Conservation (phyloP, 2,113 vertebrate genomes). For the Nannospalax galili region DNA sequence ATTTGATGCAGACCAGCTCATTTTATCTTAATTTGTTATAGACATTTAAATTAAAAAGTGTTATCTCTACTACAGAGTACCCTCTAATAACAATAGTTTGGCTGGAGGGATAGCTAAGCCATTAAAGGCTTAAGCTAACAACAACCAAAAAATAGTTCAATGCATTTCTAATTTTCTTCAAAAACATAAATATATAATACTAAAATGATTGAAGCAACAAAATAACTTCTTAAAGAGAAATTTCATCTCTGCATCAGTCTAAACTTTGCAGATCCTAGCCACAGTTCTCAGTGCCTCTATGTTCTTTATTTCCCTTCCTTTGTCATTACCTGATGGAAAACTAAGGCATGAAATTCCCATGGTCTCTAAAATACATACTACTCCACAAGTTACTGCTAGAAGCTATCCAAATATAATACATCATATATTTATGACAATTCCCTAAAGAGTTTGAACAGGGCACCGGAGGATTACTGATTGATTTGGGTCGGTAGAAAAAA, state of each 20-base stretch:
- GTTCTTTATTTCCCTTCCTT: background rate
- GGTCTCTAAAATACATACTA: background rate
- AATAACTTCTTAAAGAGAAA: background rate
- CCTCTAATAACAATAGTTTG: background rate
- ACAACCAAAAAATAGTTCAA: too few relatives aligned
- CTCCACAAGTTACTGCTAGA: background rate
- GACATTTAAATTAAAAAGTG: background rate
- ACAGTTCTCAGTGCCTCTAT: background rate
- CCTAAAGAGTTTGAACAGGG: background rate
- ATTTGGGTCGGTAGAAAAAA: background rate
- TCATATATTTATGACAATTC: background rate
- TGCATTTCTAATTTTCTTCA: background rate
- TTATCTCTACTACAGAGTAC: background rate
- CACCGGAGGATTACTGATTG: background rate
- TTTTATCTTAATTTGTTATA: background rate
- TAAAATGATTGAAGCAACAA: background rate
- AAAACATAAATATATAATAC: background rate
- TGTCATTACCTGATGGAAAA: background rate
- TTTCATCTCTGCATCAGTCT: background rate
- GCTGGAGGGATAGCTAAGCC: too few relatives aligned
- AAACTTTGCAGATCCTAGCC: background rate
- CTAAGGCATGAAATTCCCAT: background rate
- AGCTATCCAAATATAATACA: background rate
- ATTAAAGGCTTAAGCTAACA: too few relatives aligned
- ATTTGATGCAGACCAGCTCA: background rate